Evolutionary conservation across 2,113 vertebrate species (phyloP).

Genomic region (Nansenia antarctica): DNA sequence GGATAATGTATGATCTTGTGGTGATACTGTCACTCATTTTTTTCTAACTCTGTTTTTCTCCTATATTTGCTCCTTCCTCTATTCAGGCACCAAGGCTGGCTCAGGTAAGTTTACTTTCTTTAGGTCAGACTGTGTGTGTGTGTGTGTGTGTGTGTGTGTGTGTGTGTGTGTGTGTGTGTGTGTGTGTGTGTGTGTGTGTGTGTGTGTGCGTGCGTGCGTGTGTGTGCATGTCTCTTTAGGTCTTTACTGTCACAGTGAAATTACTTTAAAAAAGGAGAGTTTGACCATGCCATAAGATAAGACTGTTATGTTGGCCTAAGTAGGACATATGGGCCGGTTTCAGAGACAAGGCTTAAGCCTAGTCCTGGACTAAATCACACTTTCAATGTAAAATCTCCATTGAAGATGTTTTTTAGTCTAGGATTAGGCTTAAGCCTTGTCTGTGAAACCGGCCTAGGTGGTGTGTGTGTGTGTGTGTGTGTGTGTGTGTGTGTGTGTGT

Average conservation of each 20-base stretch:
- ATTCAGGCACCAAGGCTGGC: constrained; percentile 75
- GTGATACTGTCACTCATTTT: neutral
- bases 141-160: neutral
- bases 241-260: no score
- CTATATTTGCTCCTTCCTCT: constrained; percentile 44
- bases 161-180: neutral
- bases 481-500: neutral
- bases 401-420: no score
- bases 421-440: no score
- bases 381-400: no score
- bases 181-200: neutral
- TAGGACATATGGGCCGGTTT: no score
- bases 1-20: neutral
- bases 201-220: neutral
- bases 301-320: no score
- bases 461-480: neutral
- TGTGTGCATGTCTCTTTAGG: neutral
- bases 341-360: no score
- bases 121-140: neutral
- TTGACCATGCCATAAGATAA: no score
- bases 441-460: no score
- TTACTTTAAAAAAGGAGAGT: no score
- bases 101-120: constrained; percentile 80
- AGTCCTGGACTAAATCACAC: no score
- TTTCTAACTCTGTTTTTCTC: no score